Percentiles rank a stretch among this genome's conserved stretches.
Evolutionary conservation across 2,797 vertebrate genomes (phyloP).

Genomic region (Gymnoscopelus microlampas): DNA sequence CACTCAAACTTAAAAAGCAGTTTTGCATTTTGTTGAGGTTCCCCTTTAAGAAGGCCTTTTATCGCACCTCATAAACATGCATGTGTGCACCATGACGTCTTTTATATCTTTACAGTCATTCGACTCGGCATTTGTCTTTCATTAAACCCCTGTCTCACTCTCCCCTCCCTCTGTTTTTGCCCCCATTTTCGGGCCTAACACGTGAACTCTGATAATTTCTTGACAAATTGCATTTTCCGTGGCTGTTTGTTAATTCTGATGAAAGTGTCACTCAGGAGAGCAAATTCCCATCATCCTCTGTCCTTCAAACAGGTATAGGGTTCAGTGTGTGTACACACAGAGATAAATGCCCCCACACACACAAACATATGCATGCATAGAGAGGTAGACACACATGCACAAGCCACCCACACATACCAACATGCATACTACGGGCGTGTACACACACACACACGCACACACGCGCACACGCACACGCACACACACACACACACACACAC

Average conservation of each 20-base stretch:
- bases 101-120: not conserved
- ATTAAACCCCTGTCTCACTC: not conserved
- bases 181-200: not conserved
- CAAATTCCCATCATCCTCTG: not conserved
- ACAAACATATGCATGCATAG: not conserved
- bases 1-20: not conserved
- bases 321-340: not conserved
- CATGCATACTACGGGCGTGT: too few relatives aligned
- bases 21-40: constrained; percentile 7
- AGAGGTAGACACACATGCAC: not conserved
- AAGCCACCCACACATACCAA: not conserved
- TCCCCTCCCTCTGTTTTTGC: not conserved
- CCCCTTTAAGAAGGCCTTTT: constrained; percentile 3
- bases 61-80: not conserved
- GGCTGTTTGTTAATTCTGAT: constrained; percentile 21
- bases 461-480: constrained; percentile 5
- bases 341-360: too few relatives aligned
- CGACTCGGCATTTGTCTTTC: not conserved
- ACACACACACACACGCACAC: not conserved
- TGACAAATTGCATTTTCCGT: constrained; percentile 13
- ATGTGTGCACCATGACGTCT: not conserved
- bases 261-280: constrained; percentile 11
- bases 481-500: constrained; percentile 2
- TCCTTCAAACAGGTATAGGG: not conserved
- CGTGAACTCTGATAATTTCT: constrained; percentile 22